These are phyloP conservation scores for Pelodytes ibericus DNA, from an alignment of 2,797 vertebrate genomes.

Conservation along the genomic window DNA sequence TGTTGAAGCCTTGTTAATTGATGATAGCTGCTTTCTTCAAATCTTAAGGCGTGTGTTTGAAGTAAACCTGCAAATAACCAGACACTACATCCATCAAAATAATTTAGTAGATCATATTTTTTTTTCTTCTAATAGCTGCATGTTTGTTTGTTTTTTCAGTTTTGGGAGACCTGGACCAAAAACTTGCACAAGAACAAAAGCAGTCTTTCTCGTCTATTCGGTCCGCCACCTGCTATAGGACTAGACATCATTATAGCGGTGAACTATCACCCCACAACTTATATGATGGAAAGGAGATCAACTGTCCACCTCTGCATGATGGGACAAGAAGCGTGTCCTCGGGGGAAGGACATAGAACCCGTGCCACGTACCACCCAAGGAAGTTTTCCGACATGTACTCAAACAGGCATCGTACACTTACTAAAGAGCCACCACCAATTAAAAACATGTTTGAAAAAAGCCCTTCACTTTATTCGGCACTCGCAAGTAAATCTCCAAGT, in stretches of 20 bases:
- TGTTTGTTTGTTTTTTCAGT: conserved; percentile 60
- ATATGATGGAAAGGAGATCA: conserved; percentile 59
- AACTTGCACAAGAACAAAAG: conserved; percentile 73
- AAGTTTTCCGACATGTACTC: conserved; percentile 70
- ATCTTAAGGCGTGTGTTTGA: no score
- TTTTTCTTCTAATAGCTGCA: background rate
- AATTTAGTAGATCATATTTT: no score
- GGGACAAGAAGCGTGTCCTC: conserved; percentile 67
- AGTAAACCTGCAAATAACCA: no score
- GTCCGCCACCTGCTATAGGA: conserved; percentile 44
- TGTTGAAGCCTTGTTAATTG: no score
- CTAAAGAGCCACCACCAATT: conserved; percentile 55
- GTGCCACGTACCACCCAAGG: conserved; percentile 67
- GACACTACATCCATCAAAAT: no score
- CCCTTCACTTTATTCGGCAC: conserved; percentile 64
- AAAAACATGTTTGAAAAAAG: conserved; percentile 57
- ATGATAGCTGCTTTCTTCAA: no score
- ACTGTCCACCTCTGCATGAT: conserved; percentile 64
- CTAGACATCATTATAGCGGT: conserved; percentile 47
- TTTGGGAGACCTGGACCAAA: conserved; percentile 75
- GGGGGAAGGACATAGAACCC: conserved; percentile 68
- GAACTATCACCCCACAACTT: conserved; percentile 46
- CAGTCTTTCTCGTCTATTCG: conserved; percentile 25
- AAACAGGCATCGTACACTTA: conserved; percentile 62
- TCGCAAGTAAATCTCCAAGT: conserved; percentile 13